Conservation (phyloP, 2,113 vertebrate species). For the Pantherophis guttatus region DNA sequence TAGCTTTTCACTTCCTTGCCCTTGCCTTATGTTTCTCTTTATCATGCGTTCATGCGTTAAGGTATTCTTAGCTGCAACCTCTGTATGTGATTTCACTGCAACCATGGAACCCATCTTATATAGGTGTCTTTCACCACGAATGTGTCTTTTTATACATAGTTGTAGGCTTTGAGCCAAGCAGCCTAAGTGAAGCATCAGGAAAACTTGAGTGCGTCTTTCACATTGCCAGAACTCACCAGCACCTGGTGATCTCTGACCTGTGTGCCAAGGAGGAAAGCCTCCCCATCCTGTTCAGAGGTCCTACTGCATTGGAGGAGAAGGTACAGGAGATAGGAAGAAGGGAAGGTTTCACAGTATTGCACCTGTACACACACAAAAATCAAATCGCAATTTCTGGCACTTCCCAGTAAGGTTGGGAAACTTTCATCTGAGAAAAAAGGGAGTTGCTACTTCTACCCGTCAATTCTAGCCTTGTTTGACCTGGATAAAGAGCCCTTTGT, state of each 20-base stretch:
- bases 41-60: background rate
- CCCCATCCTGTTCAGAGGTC: background rate
- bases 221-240: background rate
- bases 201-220: background rate
- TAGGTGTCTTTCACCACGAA: background rate
- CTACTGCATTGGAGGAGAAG: too few species aligned
- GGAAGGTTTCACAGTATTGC: background rate
- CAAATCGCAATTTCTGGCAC: background rate
- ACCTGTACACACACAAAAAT: background rate
- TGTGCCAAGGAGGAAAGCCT: background rate
- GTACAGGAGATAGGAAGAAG: too few species aligned
- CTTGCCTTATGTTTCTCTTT: background rate
- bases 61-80: background rate
- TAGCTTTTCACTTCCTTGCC: constrained; percentile 9
- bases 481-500: background rate
- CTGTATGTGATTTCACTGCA: background rate
- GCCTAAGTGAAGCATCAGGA: background rate
- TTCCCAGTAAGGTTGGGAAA: background rate
- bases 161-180: background rate
- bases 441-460: background rate
- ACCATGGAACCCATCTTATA: background rate
- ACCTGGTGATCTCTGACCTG: background rate
- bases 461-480: background rate
- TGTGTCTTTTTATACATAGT: background rate
- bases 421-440: background rate